Base-by-base conservation (phyloP, 30 jellyfish, hydroid and myxozoan genomes). In the Sanderia malayensis region DNA sequence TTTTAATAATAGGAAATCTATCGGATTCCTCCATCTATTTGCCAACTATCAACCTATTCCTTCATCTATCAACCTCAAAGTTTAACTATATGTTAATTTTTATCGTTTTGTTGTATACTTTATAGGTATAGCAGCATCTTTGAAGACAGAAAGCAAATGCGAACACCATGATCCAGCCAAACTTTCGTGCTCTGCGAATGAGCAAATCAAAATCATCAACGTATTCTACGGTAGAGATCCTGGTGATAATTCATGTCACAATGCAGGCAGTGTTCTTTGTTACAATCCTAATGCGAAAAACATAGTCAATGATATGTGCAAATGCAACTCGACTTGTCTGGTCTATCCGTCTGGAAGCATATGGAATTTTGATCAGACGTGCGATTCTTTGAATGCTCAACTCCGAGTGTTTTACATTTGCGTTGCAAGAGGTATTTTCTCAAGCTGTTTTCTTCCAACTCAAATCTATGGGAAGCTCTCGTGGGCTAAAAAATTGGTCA, bases 171-270 rank as follows among this genome's bases (percentile, higher is more conserved):
- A 57, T 32, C 80, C 87, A 7, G 87, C 65, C 31, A 20, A 1
- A 0, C 65, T 76, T 27, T 21, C 31, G 3, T 76, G 87, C 55
- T 27, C 0, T 22, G 24, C 61, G 44, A 61, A 31, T 21, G 63
- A 76, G 70, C 44, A 29, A 27, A 49, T 76, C 63, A 65, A 68
- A 4, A 65, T 76, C n/a, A 62, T 31, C 46, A 75, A 76, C 46
- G 87, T 65, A 31, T 76, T 76, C 46, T 76, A 76, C 46, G 87
- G 87, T 13, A 75, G 87, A 24, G 67, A 76, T 52, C 22, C 41
- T 18, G 73, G 61, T 17, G 87, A 76, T 26, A 65, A 11, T 1
- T 26, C 63, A 8, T 76, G 87, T 27, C 87, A 76, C 32, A 28
- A 13, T 15, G 34, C 7, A 29, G 61, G 73, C 6, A 26, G 80